These are phyloP conservation scores for Aspiorhynchus laticeps DNA, from an alignment of 2,113 vertebrate genomes.

Conservation along the genomic window DNA sequence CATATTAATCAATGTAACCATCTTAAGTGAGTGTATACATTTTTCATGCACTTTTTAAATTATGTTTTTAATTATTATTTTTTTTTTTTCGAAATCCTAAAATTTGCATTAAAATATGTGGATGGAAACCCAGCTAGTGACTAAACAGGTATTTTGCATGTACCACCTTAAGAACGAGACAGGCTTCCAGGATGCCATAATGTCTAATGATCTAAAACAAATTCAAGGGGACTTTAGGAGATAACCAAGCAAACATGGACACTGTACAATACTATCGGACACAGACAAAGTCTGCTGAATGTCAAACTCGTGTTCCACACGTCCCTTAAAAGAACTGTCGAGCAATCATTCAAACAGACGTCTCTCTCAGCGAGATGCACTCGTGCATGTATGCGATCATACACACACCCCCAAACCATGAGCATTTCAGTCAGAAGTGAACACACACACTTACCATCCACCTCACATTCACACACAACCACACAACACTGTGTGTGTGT, in stretches of 20 bases:
- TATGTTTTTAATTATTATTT: too few relatives aligned
- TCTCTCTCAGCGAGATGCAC: background rate
- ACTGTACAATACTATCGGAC: too few relatives aligned
- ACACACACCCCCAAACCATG: conserved; percentile 2
- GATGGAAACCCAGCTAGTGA: background rate
- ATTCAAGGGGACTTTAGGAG: background rate
- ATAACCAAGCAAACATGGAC: background rate
- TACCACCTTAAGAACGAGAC: background rate
- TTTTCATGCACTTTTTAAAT: background rate
- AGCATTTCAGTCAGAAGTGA: background rate
- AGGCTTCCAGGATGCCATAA: background rate
- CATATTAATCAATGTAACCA: too few relatives aligned
- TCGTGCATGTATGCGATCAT: background rate
- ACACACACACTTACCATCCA: conserved; percentile 31
- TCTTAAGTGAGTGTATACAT: too few relatives aligned
- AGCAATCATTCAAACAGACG: conserved; percentile 25
- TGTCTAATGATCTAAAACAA: background rate
- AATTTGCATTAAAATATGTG: background rate
- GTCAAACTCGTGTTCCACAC: background rate
- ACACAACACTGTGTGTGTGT: conserved; percentile 73
- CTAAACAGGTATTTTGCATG: background rate
- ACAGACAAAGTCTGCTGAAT: conserved; percentile 9
- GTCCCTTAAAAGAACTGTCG: background rate
- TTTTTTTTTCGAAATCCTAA: background rate
- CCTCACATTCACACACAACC: conserved; percentile 60